phyloP scores from a whole-genome alignment of 2,888 invertebrate genomes.

The Lasiommata megera region DNA sequence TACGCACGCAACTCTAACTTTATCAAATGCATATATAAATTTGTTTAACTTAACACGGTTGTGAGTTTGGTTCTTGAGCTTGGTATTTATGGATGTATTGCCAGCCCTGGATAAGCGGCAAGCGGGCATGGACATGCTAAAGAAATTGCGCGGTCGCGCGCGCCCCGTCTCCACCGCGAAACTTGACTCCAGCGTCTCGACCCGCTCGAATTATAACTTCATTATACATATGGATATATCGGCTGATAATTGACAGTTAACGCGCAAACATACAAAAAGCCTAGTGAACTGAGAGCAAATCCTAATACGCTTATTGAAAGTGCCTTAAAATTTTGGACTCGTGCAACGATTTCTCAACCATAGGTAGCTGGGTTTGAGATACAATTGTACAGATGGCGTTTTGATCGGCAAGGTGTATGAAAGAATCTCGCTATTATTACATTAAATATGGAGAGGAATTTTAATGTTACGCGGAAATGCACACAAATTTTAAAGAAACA shows the following conservation, averaged over 20 bases:
- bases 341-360: neutral
- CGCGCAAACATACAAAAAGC: constrained; percentile 21
- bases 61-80: too few relatives aligned
- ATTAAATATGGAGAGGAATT: too few relatives aligned
- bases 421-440: too few relatives aligned
- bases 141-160: constrained; percentile 70
- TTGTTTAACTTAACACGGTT: too few relatives aligned
- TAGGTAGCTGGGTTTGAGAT: too few relatives aligned
- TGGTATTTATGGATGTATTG: neutral
- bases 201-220: constrained; percentile 28
- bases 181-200: constrained; percentile 47
- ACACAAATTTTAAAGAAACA: too few relatives aligned
- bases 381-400: too few relatives aligned
- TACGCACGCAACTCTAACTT: too few relatives aligned
- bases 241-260: constrained; percentile 17
- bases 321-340: neutral
- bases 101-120: constrained; percentile 8
- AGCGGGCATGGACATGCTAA: constrained; percentile 28
- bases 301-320: neutral
- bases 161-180: constrained; percentile 62
- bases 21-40: too few relatives aligned
- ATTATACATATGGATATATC: constrained; percentile 19
- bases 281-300: neutral
- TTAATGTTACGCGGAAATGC: too few relatives aligned
- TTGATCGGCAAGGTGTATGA: too few relatives aligned